Conservation (phyloP, 2,797 vertebrate genomes). For the Neoniphon sammara region DNA sequence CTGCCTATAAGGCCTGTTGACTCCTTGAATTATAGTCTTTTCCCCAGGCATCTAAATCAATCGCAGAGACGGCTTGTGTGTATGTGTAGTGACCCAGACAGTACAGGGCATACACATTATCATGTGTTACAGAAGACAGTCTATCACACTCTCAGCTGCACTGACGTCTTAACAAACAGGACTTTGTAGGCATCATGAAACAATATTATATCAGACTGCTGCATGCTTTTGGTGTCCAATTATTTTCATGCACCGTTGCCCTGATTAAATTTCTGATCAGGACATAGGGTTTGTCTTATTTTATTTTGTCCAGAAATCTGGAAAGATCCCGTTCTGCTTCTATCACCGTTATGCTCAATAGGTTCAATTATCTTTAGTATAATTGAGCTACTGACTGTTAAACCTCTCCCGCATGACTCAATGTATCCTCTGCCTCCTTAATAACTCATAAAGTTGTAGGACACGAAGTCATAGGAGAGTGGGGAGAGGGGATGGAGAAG, state of each 20-base stretch:
- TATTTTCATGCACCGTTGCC: constrained; percentile 74
- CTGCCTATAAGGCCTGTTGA: constrained; percentile 72
- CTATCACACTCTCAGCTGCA: constrained; percentile 69
- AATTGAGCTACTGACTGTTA: constrained; percentile 58
- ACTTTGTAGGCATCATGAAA: constrained; percentile 58
- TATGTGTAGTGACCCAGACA: constrained; percentile 69
- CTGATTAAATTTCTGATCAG: constrained; percentile 66
- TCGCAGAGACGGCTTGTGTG: constrained; percentile 50
- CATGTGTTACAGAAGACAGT: constrained; percentile 68
- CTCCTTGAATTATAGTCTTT: constrained; percentile 74
- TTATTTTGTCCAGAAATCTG: constrained; percentile 52
- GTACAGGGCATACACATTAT: constrained; percentile 62
- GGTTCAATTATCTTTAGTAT: constrained; percentile 67
- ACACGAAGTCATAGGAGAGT: constrained; percentile 58
- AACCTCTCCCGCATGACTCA: constrained; percentile 54
- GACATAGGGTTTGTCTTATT: constrained; percentile 56
- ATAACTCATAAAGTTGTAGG: constrained; percentile 66
- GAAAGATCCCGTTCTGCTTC: constrained; percentile 40
- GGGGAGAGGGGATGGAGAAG: constrained; percentile 54
- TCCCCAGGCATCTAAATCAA: constrained; percentile 61
- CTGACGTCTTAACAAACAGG: constrained; percentile 67
- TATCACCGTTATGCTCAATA: constrained; percentile 49
- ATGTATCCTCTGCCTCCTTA: constrained; percentile 45
- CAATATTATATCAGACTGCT: neutral
- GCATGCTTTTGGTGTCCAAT: constrained; percentile 63